A percentile compares a stretch with the other conserved stretches of the same genome.
Evolutionary conservation across 2,113 vertebrate genomes (phyloP).

Genomic region (Equus quagga): DNA sequence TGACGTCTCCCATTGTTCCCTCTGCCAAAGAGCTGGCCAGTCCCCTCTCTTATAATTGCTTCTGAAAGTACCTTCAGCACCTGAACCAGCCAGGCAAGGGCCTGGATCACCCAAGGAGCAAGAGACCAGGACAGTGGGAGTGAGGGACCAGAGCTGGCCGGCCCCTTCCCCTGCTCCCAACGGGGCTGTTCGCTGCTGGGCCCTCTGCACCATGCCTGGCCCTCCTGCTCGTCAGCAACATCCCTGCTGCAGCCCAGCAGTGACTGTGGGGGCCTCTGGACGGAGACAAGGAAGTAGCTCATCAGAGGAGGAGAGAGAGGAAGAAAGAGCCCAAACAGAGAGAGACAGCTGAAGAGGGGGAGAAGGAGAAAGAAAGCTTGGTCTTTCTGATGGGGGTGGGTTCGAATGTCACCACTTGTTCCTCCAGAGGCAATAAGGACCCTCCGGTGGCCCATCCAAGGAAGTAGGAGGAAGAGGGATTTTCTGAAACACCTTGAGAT

Average conservation of each 20-base stretch:
- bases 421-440: neutral
- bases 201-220: neutral
- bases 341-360: neutral
- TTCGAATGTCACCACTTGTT: neutral
- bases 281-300: neutral
- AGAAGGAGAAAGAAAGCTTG: too few species aligned
- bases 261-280: neutral
- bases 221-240: rapidly evolving
- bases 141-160: neutral
- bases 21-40: rapidly evolving
- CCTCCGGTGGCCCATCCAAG: rapidly evolving
- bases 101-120: neutral
- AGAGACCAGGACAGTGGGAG: neutral
- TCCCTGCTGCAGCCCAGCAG: neutral
- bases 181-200: rapidly evolving
- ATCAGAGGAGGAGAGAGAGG: neutral
- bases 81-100: neutral
- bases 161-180: rapidly evolving
- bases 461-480: rapidly evolving
- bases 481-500: rapidly evolving
- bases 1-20: rapidly evolving
- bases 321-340: neutral
- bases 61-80: neutral
- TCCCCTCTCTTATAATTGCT: too few species aligned
- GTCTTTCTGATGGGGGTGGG: neutral